Percentiles rank a stretch among this genome's conserved stretches.
phyloP scores from a whole-genome alignment of 2,113 vertebrate genomes.

The Oenanthe melanoleuca region DNA sequence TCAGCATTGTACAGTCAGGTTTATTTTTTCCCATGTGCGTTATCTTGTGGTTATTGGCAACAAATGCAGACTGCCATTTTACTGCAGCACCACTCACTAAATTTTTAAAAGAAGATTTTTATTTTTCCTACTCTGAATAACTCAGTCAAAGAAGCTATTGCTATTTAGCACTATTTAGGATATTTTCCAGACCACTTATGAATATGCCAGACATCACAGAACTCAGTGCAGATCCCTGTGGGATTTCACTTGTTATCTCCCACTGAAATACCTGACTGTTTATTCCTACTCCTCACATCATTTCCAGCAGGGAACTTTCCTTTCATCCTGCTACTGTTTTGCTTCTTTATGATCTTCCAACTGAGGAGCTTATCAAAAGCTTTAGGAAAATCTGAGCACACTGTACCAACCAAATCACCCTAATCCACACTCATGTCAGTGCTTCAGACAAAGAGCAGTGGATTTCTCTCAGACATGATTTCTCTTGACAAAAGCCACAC shows the following conservation, averaged over 20 bases:
- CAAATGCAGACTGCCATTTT: not conserved
- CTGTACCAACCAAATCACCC: not conserved
- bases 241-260: conserved; percentile 1
- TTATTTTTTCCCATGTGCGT: not conserved
- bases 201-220: not conserved
- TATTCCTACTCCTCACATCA: not conserved
- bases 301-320: not conserved
- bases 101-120: not conserved
- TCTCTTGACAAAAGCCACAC: not conserved
- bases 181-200: not conserved
- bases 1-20: fast-evolving
- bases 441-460: not conserved
- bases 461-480: not conserved
- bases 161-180: not conserved
- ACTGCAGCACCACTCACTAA: not conserved
- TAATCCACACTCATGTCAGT: not conserved
- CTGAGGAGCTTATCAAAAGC: conserved; percentile 24
- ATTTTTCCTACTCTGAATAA: not conserved
- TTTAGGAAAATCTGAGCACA: conserved; percentile 23
- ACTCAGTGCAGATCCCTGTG: not conserved
- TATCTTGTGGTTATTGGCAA: not conserved
- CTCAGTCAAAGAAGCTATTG: not conserved
- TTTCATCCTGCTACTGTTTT: conserved; percentile 17
- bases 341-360: not conserved
- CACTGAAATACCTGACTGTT: not conserved